Evolutionary conservation across 2,113 vertebrate genomes (phyloP).

Genomic region (Ovis canadensis): DNA sequence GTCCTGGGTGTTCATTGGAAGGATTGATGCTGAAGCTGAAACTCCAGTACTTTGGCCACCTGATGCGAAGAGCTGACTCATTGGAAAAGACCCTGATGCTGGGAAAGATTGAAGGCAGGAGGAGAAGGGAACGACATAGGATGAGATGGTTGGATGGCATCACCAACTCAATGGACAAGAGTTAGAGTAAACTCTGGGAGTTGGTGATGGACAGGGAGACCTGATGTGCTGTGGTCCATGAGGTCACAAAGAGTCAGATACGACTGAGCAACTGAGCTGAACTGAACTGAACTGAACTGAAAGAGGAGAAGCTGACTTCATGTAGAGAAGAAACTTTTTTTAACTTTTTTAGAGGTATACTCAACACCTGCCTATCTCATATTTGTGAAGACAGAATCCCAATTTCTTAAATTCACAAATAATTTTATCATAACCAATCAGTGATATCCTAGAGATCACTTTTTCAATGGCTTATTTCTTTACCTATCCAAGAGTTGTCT

Average conservation of each 20-base stretch:
- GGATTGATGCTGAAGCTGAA: neutral
- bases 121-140: neutral
- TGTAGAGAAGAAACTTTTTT: neutral
- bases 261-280: neutral
- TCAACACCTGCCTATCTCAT: neutral
- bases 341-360: neutral
- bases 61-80: neutral
- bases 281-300: neutral
- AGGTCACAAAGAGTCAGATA: neutral
- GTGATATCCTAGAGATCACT: neutral
- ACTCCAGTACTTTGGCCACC: neutral
- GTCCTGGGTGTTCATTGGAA: neutral
- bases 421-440: neutral
- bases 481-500: neutral
- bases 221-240: neutral
- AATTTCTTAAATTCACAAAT: neutral
- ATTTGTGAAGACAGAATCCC: neutral
- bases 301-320: neutral
- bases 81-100: neutral
- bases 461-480: neutral
- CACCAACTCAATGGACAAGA: neutral
- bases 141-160: neutral
- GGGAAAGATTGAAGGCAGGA: neutral
- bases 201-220: neutral
- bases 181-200: neutral